Evolutionary conservation across 35 echinoderm and acorn worm species (phyloP), one percentile per base, ranked within the genome.

Genomic region (Diadema setosum): DNA sequence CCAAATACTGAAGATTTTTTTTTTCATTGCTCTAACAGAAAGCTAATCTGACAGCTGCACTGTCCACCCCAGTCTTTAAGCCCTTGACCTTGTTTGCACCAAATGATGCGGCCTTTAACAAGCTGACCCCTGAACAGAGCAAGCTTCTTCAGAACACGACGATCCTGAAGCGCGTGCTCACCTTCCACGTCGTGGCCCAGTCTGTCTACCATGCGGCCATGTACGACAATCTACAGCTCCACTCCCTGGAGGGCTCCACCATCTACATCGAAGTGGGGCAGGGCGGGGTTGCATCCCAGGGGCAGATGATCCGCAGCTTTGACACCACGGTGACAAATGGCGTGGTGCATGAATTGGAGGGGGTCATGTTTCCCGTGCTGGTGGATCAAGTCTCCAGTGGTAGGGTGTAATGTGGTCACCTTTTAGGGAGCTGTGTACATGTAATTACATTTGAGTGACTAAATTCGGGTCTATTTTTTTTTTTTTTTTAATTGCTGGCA

Each of bases 291-390:
- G 37, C 65, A 14, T 67, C 84, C 1, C 17, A 24, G 20, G 49
- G 74, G 27, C 27, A 41, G 30, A 39, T 63, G 67, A 9, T 91
- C 8, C 8, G 43, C 3, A 36, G 64, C 14, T 33, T 58, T 25
- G 90, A 91, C 37, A 91, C 46, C 35, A 91, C 90, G 5, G 82
- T 91, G 4, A 63, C 70, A 0, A 91, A 91, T 59, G 90, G 90
- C 29, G 90, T 91, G 1, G 67, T 91, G 4, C 83, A 91, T 91
- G 69, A 86, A 60, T 35, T 91, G 45, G 42, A 69, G 8, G 90
- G 50, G 5, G 90, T 91, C 8, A 75, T 91, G 50, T 78, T 91
- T 15, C 90, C 90, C n/a, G n/a, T n/a, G n/a, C n/a, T n/a, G n/a
- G n/a, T n/a, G n/a, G n/a, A n/a, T n/a, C n/a, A n/a, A n/a, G n/a